These are phyloP conservation scores for Steinernema khuongi DNA, from an alignment of 1,140 invertebrate species.

Conservation along the genomic window DNA sequence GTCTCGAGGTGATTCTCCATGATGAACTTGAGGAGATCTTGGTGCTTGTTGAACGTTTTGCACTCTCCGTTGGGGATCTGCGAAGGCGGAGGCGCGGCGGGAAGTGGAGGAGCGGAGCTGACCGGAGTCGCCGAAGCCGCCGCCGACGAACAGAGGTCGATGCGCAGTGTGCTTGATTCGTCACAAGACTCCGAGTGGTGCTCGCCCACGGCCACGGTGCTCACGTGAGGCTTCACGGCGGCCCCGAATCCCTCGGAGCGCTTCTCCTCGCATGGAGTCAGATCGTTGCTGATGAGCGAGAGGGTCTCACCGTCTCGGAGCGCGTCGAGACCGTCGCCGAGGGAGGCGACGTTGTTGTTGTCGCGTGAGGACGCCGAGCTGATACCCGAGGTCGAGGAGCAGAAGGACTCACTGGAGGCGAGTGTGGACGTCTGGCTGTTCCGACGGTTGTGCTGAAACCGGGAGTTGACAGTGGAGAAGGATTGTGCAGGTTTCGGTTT, in stretches of 20 bases:
- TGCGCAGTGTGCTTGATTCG: background rate
- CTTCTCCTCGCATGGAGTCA: background rate
- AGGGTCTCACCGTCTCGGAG: background rate
- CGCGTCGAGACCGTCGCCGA: background rate
- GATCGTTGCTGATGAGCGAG: background rate
- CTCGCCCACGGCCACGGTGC: background rate
- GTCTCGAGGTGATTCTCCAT: constrained; percentile 6
- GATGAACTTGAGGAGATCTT: constrained; percentile 14
- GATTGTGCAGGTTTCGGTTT: no score
- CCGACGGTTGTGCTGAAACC: constrained; percentile 21
- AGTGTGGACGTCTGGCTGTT: constrained; percentile 25
- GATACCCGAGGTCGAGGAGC: background rate
- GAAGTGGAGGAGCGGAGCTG: background rate
- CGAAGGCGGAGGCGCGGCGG: background rate
- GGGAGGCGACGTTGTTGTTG: background rate
- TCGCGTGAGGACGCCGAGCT: background rate
- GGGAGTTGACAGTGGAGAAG: background rate
- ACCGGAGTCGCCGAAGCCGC: background rate
- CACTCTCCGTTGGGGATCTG: constrained; percentile 8
- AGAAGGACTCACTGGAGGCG: constrained; percentile 15
- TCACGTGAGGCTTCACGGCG: background rate
- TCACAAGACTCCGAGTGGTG: background rate
- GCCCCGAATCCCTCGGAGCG: background rate
- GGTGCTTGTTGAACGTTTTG: constrained; percentile 7
- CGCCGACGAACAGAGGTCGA: background rate